Evolutionary conservation across 2,888 invertebrate genomes (phyloP), one percentile per base, ranked within the genome.

Genomic region (Podabrus alpinus): DNA sequence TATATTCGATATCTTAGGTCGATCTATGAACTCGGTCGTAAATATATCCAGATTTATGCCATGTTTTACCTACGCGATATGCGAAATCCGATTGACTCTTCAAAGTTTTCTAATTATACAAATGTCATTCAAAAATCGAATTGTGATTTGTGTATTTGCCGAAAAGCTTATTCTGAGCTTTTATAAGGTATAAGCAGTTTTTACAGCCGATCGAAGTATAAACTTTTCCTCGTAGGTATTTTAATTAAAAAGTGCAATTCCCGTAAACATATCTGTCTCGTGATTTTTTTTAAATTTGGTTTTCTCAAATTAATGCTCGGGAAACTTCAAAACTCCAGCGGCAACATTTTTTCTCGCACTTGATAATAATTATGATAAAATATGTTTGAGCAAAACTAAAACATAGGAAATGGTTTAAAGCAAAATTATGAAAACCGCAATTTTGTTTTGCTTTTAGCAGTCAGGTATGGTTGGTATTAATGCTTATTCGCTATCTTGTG

Each of bases 11-110:
- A 86, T 86, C 85, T 83, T 83, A 82, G 83, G 82, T 82, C 86
- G 86, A 86, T 86, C 86, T 86, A 85, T 85, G 85, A 84, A 85
- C 84, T 83, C 83, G 84, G 83, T 84, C 82, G 86, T 86, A 85
- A 86, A 86, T 86, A 86, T 85, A 85, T 83, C 83, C 84, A 84
- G 86, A 86, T 86, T 86, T 86, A 86, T 86, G 77, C 75, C 68
- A 60, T 75, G 77, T 73, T 69, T 73, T 75, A 75, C 77, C 75
- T 73, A 21, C 59, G 68, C 71, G 77, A 77, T 77, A 77, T 75
- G 69, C 77, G 77, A 75, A 72, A 77, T 77, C 77, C 77, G 75
- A 77, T 75, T 75, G 77, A 77, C 77, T 64, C 62, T 77, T 73
- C 73, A 24, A 75, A 77, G 75, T 80, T 80, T 80, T 81, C 80